Conservation (phyloP, 2,797 vertebrate species). For the Semotilus atromaculatus region DNA sequence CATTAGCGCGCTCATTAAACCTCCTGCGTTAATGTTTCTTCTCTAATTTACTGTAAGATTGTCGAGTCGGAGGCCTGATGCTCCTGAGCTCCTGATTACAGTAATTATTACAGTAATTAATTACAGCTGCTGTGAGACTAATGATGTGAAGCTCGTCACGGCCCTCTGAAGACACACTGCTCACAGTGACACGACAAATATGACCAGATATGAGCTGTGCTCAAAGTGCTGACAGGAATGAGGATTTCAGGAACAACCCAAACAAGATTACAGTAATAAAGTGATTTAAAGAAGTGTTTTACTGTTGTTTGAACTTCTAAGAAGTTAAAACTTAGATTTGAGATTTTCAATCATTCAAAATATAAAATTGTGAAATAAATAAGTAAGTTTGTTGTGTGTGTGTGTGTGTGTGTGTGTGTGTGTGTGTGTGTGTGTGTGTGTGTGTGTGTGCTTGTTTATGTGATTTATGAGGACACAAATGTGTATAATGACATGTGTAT, state of each 20-base stretch:
- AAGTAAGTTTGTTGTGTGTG: no score
- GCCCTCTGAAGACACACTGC: not conserved
- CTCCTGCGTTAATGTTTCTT: conserved; percentile 6
- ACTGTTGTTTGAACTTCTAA: not conserved
- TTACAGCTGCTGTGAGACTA: not conserved
- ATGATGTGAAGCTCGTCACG: not conserved
- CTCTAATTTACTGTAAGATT: not conserved
- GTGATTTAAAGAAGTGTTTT: not conserved
- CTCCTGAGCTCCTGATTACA: conserved; percentile 12
- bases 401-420: no score
- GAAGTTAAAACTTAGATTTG: not conserved
- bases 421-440: no score
- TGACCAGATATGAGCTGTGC: not conserved
- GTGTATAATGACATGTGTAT: no score
- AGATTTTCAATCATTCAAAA: not conserved
- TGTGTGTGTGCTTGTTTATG: no score
- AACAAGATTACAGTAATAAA: not conserved
- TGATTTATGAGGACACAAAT: no score
- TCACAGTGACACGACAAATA: not conserved
- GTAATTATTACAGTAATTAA: not conserved
- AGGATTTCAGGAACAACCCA: not conserved
- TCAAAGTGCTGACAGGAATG: not conserved
- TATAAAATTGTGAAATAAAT: not conserved
- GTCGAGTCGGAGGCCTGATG: not conserved
- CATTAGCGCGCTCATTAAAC: not conserved